Percentiles rank a stretch among this genome's conserved stretches.
Evolutionary conservation across 2,113 vertebrate species (phyloP).

Genomic region (Sylvilagus bachmani): DNA sequence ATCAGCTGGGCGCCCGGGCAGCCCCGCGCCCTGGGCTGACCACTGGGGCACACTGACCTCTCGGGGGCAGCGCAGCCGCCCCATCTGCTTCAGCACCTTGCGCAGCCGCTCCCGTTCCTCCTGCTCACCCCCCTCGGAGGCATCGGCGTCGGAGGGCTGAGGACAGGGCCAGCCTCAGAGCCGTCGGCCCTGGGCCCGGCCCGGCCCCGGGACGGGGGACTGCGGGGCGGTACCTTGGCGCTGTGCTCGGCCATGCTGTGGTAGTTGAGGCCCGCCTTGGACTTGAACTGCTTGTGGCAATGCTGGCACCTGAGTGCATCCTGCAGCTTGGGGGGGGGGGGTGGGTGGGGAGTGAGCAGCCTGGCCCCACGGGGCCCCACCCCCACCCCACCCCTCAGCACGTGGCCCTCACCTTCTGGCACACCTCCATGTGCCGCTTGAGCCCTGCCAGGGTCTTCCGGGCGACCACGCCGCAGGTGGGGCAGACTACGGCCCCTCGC

Average conservation of each 20-base stretch:
- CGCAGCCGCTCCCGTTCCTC: conserved; percentile 95
- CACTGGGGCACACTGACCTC: conserved; percentile 88
- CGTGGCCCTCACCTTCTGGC: conserved; percentile 93
- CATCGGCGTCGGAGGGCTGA: conserved; percentile 91
- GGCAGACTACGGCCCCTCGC: conserved; percentile 95
- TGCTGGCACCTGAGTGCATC: conserved; percentile 98
- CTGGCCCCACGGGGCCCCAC: neutral
- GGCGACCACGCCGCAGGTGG: conserved; percentile 94
- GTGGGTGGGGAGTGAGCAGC: neutral
- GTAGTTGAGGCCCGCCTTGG: conserved; percentile 98
- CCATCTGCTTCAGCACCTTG: conserved; percentile 98
- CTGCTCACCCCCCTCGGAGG: conserved; percentile 90
- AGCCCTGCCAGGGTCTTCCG: conserved; percentile 96
- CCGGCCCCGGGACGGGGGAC: neutral
- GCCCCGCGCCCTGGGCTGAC: neutral
- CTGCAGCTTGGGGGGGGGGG: conserved; percentile 90
- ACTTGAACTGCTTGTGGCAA: conserved; percentile 98
- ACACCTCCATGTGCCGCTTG: conserved; percentile 99
- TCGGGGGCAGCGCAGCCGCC: conserved; percentile 96
- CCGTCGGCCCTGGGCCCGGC: neutral
- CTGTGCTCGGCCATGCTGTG: conserved; percentile 97
- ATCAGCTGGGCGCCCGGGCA: neutral
- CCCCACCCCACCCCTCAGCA: rapidly evolving
- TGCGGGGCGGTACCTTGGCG: conserved; percentile 91
- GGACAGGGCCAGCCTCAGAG: conserved; percentile 74